A percentile compares a stretch with the other conserved stretches of the same genome.
phyloP scores from a whole-genome alignment of 2,113 vertebrate species.

The Anolis sagrei region DNA sequence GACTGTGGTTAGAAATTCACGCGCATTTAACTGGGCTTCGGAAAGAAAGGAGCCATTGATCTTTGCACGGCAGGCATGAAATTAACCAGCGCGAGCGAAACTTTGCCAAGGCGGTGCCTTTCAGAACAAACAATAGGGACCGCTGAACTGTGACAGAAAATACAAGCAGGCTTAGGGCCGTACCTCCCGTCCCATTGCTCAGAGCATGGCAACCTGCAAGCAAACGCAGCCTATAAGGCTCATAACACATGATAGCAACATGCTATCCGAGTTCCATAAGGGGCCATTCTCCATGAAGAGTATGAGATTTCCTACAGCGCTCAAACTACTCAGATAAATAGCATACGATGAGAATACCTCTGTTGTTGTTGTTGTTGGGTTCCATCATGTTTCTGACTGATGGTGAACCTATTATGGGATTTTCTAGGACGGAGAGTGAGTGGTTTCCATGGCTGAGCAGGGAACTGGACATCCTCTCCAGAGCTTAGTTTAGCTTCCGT shows the following conservation, averaged over 20 bases:
- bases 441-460: too few relatives aligned
- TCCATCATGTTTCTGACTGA: too few relatives aligned
- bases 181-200: neutral
- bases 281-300: neutral
- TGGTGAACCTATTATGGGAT: too few relatives aligned
- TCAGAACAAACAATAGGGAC: constrained; percentile 10
- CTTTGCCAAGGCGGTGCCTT: neutral
- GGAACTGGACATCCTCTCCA: too few relatives aligned
- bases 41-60: constrained; percentile 39
- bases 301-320: too few relatives aligned
- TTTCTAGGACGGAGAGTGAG: too few relatives aligned
- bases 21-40: constrained; percentile 24
- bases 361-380: too few relatives aligned
- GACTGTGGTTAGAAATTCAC: neutral
- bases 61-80: constrained; percentile 7
- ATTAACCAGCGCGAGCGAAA: constrained; percentile 25
- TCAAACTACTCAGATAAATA: too few relatives aligned
- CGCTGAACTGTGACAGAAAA: neutral
- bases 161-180: fast-evolving
- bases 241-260: neutral
- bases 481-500: too few relatives aligned
- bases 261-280: neutral
- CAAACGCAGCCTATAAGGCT: neutral
- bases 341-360: too few relatives aligned
- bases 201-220: neutral